Percentiles rank a stretch among this genome's conserved stretches.
Conservation (phyloP, 92 coral and sea anemone genomes). For the Epizoanthus rinbou region DNA sequence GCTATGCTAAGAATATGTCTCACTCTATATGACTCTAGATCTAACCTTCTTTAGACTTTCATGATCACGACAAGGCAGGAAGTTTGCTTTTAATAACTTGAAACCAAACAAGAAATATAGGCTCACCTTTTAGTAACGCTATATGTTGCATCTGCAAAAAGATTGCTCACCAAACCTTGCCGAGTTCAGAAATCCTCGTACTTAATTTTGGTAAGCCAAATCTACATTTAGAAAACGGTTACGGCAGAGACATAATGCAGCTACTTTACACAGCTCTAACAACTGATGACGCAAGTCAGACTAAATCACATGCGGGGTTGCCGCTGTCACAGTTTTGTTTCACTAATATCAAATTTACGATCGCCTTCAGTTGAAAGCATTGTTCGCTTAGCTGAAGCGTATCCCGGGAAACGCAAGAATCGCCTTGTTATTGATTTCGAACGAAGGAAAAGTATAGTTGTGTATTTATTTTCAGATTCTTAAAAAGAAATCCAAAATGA, state of each 20-base stretch:
- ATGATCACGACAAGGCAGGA: neutral
- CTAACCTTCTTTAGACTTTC: neutral
- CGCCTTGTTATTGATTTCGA: neutral
- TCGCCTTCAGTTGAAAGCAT: slow-evolving; percentile 14
- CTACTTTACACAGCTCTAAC: neutral
- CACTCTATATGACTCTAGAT: neutral
- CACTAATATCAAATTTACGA: slow-evolving; percentile 26
- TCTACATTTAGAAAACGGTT: neutral
- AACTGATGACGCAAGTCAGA: neutral
- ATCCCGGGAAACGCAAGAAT: slow-evolving; percentile 31
- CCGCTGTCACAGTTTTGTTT: slow-evolving; percentile 28
- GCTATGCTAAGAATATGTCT: neutral
- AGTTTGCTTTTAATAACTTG: slow-evolving; percentile 7
- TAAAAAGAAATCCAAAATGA: no score
- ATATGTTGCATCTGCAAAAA: neutral
- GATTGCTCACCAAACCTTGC: neutral
- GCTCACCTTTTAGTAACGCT: slow-evolving; percentile 12
- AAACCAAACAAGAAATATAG: neutral
- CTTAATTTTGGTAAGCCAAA: neutral
- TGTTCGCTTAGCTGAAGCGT: slow-evolving; percentile 23
- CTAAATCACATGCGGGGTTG: neutral
- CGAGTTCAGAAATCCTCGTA: neutral
- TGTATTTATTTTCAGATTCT: neutral
- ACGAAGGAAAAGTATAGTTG: neutral
- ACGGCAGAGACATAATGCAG: neutral